A percentile compares a stretch with the other conserved stretches of the same genome.
Conservation (phyloP, 2,888 invertebrate genomes). For the Muschampia plurimacula region DNA sequence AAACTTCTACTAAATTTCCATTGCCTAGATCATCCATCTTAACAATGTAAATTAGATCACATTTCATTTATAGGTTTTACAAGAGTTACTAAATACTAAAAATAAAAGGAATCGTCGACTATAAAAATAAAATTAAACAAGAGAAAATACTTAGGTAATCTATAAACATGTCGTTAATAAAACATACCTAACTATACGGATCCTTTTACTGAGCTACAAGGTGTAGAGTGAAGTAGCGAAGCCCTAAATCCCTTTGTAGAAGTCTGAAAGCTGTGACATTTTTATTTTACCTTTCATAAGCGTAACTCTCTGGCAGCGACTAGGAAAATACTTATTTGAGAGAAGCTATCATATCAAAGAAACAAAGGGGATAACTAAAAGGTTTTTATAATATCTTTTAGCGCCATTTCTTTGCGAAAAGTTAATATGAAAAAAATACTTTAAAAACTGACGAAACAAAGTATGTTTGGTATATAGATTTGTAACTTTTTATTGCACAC, state of each 20-base stretch:
- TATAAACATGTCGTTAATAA: not conserved
- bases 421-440: not conserved
- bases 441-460: not conserved
- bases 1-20: too few relatives aligned
- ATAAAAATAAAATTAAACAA: too few relatives aligned
- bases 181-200: not conserved
- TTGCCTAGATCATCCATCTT: too few relatives aligned
- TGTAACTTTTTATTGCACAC: too few relatives aligned
- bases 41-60: too few relatives aligned
- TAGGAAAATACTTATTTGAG: conserved; percentile 10
- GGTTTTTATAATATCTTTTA: conserved; percentile 1
- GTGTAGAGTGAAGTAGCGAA: not conserved
- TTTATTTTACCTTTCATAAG: conserved; percentile 4
- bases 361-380: not conserved
- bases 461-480: not conserved
- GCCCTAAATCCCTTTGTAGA: not conserved
- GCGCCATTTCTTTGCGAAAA: not conserved
- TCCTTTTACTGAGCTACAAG: not conserved
- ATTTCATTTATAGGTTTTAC: too few relatives aligned
- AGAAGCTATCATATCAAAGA: conserved; percentile 6
- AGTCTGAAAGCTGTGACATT: not conserved
- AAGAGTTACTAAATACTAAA: too few relatives aligned
- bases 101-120: too few relatives aligned
- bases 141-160: not conserved
- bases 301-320: conserved; percentile 2